A percentile compares a stretch with the other conserved stretches of the same genome.
These are phyloP conservation scores for Emmelina monodactyla DNA, from an alignment of 2,888 invertebrate species.

Conservation along the genomic window DNA sequence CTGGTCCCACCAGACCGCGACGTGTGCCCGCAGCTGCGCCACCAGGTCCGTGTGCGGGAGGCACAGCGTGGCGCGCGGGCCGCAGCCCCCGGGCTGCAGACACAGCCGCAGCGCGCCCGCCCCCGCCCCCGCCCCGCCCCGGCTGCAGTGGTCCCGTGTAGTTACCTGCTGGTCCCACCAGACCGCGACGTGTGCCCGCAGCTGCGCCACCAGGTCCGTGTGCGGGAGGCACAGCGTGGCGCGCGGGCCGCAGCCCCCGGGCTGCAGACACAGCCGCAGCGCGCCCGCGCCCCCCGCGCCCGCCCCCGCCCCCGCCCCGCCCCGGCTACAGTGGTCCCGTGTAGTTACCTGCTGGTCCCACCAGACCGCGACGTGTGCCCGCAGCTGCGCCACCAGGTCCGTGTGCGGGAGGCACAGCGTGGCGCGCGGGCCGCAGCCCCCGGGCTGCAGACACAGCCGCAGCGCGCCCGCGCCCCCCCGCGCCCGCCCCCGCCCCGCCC, in stretches of 20 bases:
- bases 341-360: constrained; percentile 28
- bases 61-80: background rate
- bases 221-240: constrained; percentile 81
- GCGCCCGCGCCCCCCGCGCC: constrained; percentile 67
- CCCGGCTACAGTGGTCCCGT: constrained; percentile 70
- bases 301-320: constrained; percentile 88
- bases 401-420: background rate
- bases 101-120: background rate
- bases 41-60: background rate
- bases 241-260: constrained; percentile 87
- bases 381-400: background rate
- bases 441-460: background rate
- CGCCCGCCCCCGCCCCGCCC: background rate
- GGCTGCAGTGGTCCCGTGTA: background rate
- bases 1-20: background rate
- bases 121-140: background rate
- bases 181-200: constrained; percentile 91
- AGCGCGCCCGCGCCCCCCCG: too few species aligned
- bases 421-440: background rate
- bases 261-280: constrained; percentile 83
- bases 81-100: background rate
- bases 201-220: constrained; percentile 89
- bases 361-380: background rate
- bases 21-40: background rate
- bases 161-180: constrained; percentile 86